Evolutionary conservation across 2,797 vertebrate species (phyloP).

Genomic region (Delichon dasypus): DNA sequence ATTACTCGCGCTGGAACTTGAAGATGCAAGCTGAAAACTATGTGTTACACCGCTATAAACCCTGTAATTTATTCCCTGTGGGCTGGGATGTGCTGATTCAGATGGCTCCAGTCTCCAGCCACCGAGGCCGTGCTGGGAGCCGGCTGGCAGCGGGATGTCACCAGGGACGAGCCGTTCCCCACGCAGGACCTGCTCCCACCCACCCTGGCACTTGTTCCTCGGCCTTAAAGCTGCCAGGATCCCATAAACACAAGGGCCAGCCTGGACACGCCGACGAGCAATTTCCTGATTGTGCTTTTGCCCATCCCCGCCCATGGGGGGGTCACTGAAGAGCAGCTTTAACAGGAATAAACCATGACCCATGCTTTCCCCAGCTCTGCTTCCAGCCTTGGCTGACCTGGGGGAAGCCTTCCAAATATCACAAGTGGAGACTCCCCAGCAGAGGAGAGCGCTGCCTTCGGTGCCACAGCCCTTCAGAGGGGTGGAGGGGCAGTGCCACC

Average conservation of each 20-base stretch:
- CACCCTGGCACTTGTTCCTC: background rate
- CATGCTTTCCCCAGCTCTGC: background rate
- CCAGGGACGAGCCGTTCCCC: background rate
- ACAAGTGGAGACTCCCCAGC: background rate
- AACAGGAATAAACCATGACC: background rate
- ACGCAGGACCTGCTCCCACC: background rate
- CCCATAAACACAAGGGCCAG: background rate
- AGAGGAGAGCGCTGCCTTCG: background rate
- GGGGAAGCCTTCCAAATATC: background rate
- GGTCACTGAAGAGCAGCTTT: background rate
- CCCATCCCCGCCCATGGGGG: rapidly evolving
- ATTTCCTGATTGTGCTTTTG: background rate
- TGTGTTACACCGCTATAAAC: constrained; percentile 73
- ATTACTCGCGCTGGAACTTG: constrained; percentile 60
- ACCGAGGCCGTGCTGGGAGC: constrained; percentile 54
- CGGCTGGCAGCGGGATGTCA: background rate
- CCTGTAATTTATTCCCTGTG: constrained; percentile 74
- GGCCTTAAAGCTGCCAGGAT: background rate
- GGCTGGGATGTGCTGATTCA: constrained; percentile 81
- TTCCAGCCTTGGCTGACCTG: background rate
- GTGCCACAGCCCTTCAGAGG: background rate
- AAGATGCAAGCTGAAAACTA: constrained; percentile 77
- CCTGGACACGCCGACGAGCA: background rate
- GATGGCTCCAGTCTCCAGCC: constrained; percentile 71
- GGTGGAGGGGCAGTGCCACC: background rate